Conservation (phyloP, 1,140 invertebrate species). For the Drosophila parvula region DNA sequence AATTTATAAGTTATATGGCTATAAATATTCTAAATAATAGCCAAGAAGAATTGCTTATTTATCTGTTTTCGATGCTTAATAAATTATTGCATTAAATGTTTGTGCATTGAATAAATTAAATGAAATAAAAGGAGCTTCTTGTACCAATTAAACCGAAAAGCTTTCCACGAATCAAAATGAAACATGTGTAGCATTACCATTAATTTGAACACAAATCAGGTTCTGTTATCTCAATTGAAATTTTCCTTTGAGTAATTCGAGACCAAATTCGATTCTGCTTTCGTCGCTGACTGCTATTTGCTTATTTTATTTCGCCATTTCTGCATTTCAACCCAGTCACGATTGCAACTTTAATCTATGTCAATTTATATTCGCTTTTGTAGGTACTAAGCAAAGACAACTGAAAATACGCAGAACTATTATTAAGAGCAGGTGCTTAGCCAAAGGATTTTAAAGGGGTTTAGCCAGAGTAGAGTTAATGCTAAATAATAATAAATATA, state of each 20-base stretch:
- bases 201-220: conserved; percentile 26
- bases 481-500: neutral
- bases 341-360: conserved; percentile 52
- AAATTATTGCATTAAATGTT: neutral
- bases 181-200: conserved; percentile 7
- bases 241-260: conserved; percentile 46
- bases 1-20: too few relatives aligned
- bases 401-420: conserved; percentile 22
- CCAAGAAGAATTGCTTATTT: neutral
- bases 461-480: neutral
- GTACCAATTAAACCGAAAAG: conserved; percentile 1
- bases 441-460: neutral
- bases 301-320: conserved; percentile 8
- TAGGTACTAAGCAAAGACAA: conserved; percentile 10
- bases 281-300: conserved; percentile 14
- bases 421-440: conserved; percentile 4
- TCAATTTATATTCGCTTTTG: conserved; percentile 58
- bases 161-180: conserved; percentile 2
- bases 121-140: conserved; percentile 1
- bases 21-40: too few relatives aligned
- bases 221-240: conserved; percentile 46
- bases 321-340: conserved; percentile 29
- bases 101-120: neutral
- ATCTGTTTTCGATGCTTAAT: neutral
- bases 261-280: conserved; percentile 27